phyloP scores from a whole-genome alignment of 2,797 vertebrate genomes.

The Monodelphis domestica region DNA sequence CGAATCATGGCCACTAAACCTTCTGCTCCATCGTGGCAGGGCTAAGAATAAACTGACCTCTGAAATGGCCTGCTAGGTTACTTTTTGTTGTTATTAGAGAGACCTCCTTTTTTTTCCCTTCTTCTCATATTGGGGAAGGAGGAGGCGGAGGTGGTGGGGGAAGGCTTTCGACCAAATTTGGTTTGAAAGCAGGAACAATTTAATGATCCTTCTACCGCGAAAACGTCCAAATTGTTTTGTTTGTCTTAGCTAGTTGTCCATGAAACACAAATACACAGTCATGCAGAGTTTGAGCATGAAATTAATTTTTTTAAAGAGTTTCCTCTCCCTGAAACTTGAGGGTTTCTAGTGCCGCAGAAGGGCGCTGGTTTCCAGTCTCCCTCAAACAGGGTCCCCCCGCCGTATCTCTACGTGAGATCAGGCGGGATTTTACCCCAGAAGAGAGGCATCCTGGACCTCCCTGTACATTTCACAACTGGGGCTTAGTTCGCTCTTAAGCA shows the following conservation, averaged over 20 bases:
- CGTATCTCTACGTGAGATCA: slow-evolving; percentile 16
- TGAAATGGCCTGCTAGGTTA: not conserved
- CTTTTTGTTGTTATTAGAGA: slow-evolving; percentile 4
- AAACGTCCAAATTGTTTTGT: slow-evolving; percentile 57
- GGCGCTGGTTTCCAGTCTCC: slow-evolving; percentile 18
- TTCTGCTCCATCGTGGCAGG: not conserved
- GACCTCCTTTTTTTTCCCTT: not conserved
- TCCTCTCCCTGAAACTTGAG: not conserved
- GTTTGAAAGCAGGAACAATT: slow-evolving; percentile 55
- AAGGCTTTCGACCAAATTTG: slow-evolving; percentile 46
- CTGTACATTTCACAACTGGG: slow-evolving; percentile 54
- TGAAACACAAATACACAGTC: not conserved
- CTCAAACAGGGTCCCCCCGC: not conserved
- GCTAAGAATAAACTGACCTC: not conserved
- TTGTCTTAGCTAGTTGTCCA: not conserved
- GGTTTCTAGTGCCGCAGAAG: not conserved
- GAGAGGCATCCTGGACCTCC: slow-evolving; percentile 59
- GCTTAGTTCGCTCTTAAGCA: slow-evolving; percentile 59
- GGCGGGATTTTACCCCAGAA: slow-evolving; percentile 42
- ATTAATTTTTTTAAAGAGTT: not conserved
- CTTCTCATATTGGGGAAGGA: not conserved
- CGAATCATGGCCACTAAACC: not conserved
- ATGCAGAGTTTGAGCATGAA: slow-evolving; percentile 21
- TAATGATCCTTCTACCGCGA: slow-evolving; percentile 45
- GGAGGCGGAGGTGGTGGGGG: not conserved